Evolutionary conservation across 1,140 invertebrate genomes (phyloP).

Genomic region (Nephila pilipes): DNA sequence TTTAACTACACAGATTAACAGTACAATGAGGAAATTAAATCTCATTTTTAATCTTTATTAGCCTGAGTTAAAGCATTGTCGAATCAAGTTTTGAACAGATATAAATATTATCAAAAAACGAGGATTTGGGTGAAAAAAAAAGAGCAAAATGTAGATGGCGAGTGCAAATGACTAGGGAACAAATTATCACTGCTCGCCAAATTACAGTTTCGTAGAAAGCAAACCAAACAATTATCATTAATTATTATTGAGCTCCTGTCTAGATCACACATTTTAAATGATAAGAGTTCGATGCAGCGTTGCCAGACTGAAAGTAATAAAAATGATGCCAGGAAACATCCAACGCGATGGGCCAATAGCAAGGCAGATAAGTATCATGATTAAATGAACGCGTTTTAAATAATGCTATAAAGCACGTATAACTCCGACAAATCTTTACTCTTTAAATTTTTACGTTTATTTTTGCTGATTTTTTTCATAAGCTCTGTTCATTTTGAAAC

Average conservation of each 20-base stretch:
- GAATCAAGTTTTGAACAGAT: constrained; percentile 44
- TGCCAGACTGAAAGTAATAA: not conserved
- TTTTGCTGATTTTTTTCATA: not conserved
- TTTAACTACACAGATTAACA: constrained; percentile 67
- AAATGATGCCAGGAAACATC: not conserved
- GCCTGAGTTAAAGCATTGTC: constrained; percentile 17
- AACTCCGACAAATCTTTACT: too few relatives aligned
- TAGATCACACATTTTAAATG: constrained; percentile 26
- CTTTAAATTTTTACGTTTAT: not conserved
- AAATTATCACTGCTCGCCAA: not conserved
- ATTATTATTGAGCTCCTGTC: constrained; percentile 66
- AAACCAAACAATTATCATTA: constrained; percentile 74
- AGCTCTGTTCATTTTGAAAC: not conserved
- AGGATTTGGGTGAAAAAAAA: not conserved
- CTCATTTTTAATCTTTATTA: constrained; percentile 71
- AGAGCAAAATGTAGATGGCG: not conserved
- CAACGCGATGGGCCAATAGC: not conserved
- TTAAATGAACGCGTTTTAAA: constrained; percentile 44
- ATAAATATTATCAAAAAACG: constrained; percentile 26
- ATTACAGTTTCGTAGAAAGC: constrained; percentile 27
- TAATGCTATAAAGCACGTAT: not conserved
- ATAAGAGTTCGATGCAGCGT: not conserved
- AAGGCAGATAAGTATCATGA: constrained; percentile 27
- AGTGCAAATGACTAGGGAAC: not conserved
- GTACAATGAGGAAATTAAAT: constrained; percentile 74